A percentile compares a stretch with the other conserved stretches of the same genome.
Conservation (phyloP, 1,140 invertebrate species). For the Psilanteris sp. region DNA sequence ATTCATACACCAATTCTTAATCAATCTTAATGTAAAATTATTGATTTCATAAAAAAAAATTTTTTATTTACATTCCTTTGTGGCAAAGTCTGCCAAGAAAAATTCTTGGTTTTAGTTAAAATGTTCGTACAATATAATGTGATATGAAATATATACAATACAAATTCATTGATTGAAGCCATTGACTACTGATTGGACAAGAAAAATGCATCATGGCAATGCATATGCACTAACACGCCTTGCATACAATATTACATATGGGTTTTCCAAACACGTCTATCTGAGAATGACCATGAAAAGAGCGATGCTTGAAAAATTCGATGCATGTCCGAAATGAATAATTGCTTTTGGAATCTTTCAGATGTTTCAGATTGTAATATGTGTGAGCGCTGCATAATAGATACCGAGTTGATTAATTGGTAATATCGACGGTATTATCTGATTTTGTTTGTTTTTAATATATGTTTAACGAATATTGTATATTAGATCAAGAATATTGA, state of each 20-base stretch:
- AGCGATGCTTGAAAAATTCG: slow-evolving; percentile 25
- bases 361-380: slow-evolving; percentile 31
- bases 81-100: too few relatives aligned
- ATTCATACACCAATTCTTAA: too few relatives aligned
- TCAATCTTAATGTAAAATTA: too few relatives aligned
- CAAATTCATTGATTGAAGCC: slow-evolving; percentile 66
- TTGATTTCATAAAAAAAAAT: too few relatives aligned
- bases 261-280: slow-evolving; percentile 55
- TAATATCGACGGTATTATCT: slow-evolving; percentile 1
- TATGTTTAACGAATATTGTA: too few relatives aligned
- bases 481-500: too few relatives aligned
- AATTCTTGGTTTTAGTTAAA: too few relatives aligned
- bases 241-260: slow-evolving; percentile 34
- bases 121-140: too few relatives aligned
- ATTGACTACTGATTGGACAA: slow-evolving; percentile 62
- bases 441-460: neutral
- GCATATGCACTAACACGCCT: slow-evolving; percentile 3
- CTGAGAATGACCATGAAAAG: slow-evolving; percentile 44
- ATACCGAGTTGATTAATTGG: slow-evolving; percentile 47
- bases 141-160: slow-evolving; percentile 48
- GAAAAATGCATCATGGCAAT: slow-evolving; percentile 74
- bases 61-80: too few relatives aligned
- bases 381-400: slow-evolving; percentile 1
- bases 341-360: slow-evolving; percentile 38
- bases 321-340: slow-evolving; percentile 48